Conservation (phyloP, 2,113 vertebrate genomes). For the Neotoma lepida region DNA sequence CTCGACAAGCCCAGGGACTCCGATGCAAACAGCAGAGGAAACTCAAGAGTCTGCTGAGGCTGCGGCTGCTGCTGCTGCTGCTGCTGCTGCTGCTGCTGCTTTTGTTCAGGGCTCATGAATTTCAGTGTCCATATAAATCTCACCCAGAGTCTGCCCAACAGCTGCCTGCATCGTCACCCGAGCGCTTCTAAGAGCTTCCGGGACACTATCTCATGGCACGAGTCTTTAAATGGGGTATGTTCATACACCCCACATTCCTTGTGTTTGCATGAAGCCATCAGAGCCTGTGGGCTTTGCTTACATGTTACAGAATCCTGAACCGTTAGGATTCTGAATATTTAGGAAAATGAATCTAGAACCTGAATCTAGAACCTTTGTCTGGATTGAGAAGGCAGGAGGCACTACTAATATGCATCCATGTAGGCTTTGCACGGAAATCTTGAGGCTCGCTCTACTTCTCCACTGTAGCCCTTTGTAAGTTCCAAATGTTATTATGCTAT, state of each 20-base stretch:
- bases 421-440: neutral
- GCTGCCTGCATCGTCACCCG: neutral
- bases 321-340: neutral
- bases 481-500: neutral
- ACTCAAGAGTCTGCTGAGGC: neutral
- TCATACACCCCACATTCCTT: neutral
- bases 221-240: neutral
- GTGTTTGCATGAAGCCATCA: neutral
- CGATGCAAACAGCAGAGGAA: neutral
- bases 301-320: neutral
- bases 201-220: neutral
- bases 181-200: neutral
- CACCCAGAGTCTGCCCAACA: neutral
- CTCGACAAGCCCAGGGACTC: neutral
- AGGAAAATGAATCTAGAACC: neutral
- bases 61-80: accelerated
- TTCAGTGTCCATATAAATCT: neutral
- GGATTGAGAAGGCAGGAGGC: neutral
- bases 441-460: neutral
- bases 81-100: too few species aligned
- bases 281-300: neutral
- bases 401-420: neutral
- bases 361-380: neutral
- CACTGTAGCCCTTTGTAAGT: neutral
- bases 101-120: neutral